Evolutionary conservation across 2,797 vertebrate genomes (phyloP), one percentile per base, ranked within the genome.

Genomic region (Myiotriccus ornatus): DNA sequence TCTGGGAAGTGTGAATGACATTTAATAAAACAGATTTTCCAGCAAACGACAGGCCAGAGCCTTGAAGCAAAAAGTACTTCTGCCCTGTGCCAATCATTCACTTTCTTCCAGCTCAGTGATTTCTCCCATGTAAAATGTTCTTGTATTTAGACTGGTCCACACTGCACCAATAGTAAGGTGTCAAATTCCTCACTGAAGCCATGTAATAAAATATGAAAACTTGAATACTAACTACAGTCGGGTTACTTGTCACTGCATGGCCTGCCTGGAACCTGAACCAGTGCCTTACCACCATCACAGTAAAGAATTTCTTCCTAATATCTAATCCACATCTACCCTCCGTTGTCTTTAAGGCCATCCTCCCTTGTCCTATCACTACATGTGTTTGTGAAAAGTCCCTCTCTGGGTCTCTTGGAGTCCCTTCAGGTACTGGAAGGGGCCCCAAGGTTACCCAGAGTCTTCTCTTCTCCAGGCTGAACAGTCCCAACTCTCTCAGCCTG

Each of bases 11-110:
- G 80, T 95, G 96, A 97, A 93, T 97, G 94, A 93, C 97, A 94
- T 97, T 96, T 97, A 97, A 95, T 97, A 97, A 96, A 96, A 96
- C 90, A 96, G 95, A 92, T 92, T 94, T 97, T 94, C 75, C 46
- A 91, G 77, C 84, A 91, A 95, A 91, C 37, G 71, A 90, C 89
- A 95, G 90, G 87, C 90, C 84, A 78, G 94, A 94, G 96, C 92
- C 96, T 96, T 93, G 95, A 97, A 97, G 93, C 90, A 96, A 95
- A 84, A 95, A 95, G 77, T 90, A 67, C 76, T 95, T 92, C 93
- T 95, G 94, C 86, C 93, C 89, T 49, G 27, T 97, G 95, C 91
- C 96, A 96, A 78, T 97, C 94, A 95, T 83, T 96, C 92, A 87
- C 62, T 95, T 94, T 70, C 63, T 89, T 94, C 86, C 59, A 95